Evolutionary conservation across 2,888 invertebrate genomes (phyloP), one percentile per base, ranked within the genome.

Genomic region (Thera obeliscata): DNA sequence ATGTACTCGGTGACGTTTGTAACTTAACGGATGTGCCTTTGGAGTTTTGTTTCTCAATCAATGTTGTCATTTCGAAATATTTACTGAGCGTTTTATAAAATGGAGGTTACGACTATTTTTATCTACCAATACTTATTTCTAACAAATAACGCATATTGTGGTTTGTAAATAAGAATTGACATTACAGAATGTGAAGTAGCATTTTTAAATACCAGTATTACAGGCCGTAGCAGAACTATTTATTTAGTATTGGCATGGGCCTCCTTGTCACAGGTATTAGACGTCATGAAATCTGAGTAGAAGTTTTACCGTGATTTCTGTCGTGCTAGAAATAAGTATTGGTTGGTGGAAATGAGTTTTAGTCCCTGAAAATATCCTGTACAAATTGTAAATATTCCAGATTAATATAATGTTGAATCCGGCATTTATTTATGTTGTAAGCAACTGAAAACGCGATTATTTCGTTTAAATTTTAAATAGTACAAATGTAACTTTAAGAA

Each of bases 401-500:
- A 60, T 35, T 54, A 77, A 74, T 80, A 75, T 76, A 70, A 70
- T n/a, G 49, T 80, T 81, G 64, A 72, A 76, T 82, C 76, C 76
- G 75, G 75, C 85, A 77, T 84, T 85, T 83, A 80, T 81, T 80
- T 81, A 82, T 79, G 74, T 80, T 82, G 56, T 76, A 80, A 70
- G 73, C 78, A 56, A 65, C 74, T 74, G 77, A 75, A 75, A 75
- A 74, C 76, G 75, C 74, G 74, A 78, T 80, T 80, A 74, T 78
- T 83, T 81, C 79, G 81, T 81, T 82, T 86, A 86, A 81, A 87
- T 87, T 86, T 87, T 91, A 87, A 86, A 92, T 89, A 92, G 92
- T 92, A 92, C 92, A 92, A 92, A 92, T 88, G 80, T 88, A 89
- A 87, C 79, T 82, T 83, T 91, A 90, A 90, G 90, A 79, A 79